phyloP scores from a whole-genome alignment of 2,113 vertebrate species.

The Todiramphus saurophagus region DNA sequence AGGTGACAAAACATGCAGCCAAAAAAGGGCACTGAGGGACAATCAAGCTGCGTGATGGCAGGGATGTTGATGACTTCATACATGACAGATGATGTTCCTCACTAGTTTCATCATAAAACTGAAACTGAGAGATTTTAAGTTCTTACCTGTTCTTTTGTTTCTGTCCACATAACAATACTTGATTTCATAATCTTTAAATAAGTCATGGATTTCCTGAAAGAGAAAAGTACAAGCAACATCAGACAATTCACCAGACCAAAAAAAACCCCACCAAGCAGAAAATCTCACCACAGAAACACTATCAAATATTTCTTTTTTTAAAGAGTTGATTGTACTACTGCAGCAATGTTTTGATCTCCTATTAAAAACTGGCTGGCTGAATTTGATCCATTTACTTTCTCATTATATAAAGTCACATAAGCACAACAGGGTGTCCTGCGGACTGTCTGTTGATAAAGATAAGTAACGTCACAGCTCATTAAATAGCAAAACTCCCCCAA shows the following conservation, averaged over 20 bases:
- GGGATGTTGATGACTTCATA: background rate
- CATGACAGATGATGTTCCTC: background rate
- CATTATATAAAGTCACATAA: background rate
- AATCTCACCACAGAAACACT: conserved; percentile 7
- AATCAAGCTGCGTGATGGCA: background rate
- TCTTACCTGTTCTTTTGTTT: conserved; percentile 97
- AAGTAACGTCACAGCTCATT: conserved; percentile 1
- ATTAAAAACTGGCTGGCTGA: background rate
- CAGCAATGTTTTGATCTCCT: background rate
- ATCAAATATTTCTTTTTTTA: background rate
- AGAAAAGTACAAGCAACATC: conserved; percentile 2
- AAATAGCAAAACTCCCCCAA: background rate
- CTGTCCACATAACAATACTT: conserved; percentile 98
- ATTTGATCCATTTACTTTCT: background rate
- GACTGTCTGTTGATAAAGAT: background rate
- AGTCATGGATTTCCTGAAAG: conserved; percentile 91
- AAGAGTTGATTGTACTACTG: background rate
- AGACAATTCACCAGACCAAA: background rate
- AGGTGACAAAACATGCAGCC: background rate
- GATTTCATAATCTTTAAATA: conserved; percentile 93
- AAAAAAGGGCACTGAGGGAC: background rate
- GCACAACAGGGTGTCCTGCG: background rate
- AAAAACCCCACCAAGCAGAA: background rate
- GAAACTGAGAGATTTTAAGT: background rate
- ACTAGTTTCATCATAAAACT: background rate